Conservation (phyloP, 2,888 invertebrate genomes). For the Panopea generosa region DNA sequence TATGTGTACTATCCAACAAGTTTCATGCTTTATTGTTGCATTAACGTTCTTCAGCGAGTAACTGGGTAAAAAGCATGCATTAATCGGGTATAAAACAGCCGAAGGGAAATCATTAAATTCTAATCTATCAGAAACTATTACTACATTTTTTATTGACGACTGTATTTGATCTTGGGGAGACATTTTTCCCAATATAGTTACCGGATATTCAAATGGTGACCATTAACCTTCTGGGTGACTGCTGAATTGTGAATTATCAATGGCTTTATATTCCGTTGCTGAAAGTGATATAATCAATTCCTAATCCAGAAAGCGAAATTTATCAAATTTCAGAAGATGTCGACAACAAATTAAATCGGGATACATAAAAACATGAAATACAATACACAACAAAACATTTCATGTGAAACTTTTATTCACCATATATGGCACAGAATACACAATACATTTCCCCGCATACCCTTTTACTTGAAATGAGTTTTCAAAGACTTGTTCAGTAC, state of each 20-base stretch:
- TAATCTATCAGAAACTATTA: slow-evolving; percentile 40
- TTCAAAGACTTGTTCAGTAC: slow-evolving; percentile 1
- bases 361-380: slow-evolving; percentile 1
- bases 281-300: too few relatives aligned
- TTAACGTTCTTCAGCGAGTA: slow-evolving; percentile 30
- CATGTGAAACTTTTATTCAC: slow-evolving; percentile 16
- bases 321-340: too few relatives aligned
- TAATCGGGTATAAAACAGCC: slow-evolving; percentile 63
- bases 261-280: too few relatives aligned
- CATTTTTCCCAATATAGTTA: slow-evolving; percentile 38
- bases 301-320: too few relatives aligned
- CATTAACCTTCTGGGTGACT: slow-evolving; percentile 19
- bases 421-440: slow-evolving; percentile 13
- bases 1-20: too few relatives aligned
- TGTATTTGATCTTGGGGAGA: slow-evolving; percentile 14
- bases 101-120: slow-evolving; percentile 45
- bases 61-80: slow-evolving; percentile 63
- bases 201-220: slow-evolving; percentile 1
- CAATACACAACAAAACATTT: slow-evolving; percentile 4
- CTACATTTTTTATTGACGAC: too few relatives aligned
- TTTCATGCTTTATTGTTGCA: too few relatives aligned
- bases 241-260: background rate
- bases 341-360: background rate
- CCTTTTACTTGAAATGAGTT: slow-evolving; percentile 10
- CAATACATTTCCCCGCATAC: slow-evolving; percentile 6